A percentile compares a stretch with the other conserved stretches of the same genome.
phyloP scores from a whole-genome alignment of 2,888 invertebrate species.

The Thereva unica region DNA sequence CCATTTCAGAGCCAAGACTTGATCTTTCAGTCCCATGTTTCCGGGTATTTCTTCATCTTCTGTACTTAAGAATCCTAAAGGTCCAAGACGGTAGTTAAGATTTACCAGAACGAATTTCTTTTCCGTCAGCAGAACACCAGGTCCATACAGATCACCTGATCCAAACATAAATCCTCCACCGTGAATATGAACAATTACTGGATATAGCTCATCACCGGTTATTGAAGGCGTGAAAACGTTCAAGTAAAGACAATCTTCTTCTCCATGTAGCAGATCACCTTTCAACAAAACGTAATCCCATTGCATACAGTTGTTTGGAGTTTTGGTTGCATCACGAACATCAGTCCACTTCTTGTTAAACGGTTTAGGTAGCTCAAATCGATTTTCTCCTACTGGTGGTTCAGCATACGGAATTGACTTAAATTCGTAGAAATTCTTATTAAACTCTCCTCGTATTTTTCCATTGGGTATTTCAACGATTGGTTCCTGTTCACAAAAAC shows the following conservation, averaged over 20 bases:
- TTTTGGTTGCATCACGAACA: conserved; percentile 61
- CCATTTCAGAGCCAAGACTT: conserved; percentile 70
- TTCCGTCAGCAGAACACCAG: conserved; percentile 64
- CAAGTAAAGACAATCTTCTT: conserved; percentile 70
- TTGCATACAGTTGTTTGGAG: conserved; percentile 67
- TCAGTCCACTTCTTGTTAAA: conserved; percentile 46
- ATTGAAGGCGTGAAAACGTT: conserved; percentile 65
- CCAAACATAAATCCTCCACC: conserved; percentile 75
- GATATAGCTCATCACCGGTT: conserved; percentile 58
- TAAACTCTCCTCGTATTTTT: conserved; percentile 45
- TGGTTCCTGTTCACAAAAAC: conserved; percentile 26
- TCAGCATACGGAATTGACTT: conserved; percentile 70
- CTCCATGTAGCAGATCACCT: conserved; percentile 58
- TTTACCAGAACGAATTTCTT: conserved; percentile 52
- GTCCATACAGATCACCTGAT: conserved; percentile 61
- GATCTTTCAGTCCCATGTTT: conserved; percentile 74
- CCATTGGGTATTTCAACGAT: conserved; percentile 48
- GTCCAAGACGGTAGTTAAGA: conserved; percentile 58
- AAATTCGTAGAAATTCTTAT: conserved; percentile 62
- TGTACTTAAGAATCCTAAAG: too few species aligned
- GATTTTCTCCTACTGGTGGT: conserved; percentile 66
- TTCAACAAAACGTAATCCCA: conserved; percentile 59
- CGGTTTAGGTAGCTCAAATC: conserved; percentile 60
- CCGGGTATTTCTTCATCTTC: conserved; percentile 67
- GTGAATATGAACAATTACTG: conserved; percentile 69